Evolutionary conservation across 2,113 vertebrate genomes (phyloP).

Genomic region (Atrichornis clamosus): DNA sequence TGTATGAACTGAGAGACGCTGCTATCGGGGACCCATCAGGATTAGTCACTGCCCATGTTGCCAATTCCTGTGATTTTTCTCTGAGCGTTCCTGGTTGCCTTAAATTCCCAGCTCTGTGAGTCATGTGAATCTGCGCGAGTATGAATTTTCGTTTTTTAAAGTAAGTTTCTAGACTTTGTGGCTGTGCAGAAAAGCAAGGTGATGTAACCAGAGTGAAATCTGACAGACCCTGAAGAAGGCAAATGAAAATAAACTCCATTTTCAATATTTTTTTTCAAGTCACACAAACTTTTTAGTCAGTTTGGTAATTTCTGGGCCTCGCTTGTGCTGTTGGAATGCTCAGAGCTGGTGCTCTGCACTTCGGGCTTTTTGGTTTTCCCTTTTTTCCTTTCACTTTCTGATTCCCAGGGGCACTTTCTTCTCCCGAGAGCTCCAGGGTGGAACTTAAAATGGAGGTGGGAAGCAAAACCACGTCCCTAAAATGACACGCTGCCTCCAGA

Average conservation of each 20-base stretch:
- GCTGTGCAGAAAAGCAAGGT: neutral
- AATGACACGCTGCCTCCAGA: fast-evolving
- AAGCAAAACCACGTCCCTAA: neutral
- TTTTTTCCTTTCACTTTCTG: neutral
- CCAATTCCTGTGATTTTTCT: neutral
- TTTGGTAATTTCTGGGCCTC: neutral
- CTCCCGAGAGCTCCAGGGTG: neutral
- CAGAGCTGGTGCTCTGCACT: neutral
- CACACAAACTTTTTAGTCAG: neutral
- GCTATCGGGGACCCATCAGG: slow-evolving; percentile 27
- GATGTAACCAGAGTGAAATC: neutral
- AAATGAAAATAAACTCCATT: neutral
- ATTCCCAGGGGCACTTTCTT: neutral
- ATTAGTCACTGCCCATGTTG: neutral
- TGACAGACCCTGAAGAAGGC: neutral
- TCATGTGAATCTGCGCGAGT: neutral
- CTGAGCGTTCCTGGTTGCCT: neutral
- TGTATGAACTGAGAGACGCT: neutral
- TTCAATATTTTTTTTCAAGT: neutral
- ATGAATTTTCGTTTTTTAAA: neutral
- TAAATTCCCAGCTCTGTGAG: slow-evolving; percentile 13
- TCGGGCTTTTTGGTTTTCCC: neutral
- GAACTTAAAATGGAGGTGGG: neutral
- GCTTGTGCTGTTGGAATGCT: neutral
- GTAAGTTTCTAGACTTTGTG: neutral